Evolutionary conservation across 2,113 vertebrate species (phyloP).

Genomic region (Gavialis gangeticus): DNA sequence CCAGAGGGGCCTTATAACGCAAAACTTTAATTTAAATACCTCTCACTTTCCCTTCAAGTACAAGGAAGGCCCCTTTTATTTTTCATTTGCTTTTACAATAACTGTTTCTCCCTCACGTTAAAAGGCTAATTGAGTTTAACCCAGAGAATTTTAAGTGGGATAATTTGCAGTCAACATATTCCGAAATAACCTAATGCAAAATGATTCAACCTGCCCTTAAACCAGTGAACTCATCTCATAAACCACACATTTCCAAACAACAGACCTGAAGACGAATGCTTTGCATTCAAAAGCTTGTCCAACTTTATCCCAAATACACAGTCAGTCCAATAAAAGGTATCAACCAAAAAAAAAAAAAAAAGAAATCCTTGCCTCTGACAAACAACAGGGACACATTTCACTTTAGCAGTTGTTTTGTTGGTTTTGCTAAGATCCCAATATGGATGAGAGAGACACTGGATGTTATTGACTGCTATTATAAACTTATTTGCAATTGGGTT

Average conservation of each 20-base stretch:
- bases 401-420: neutral
- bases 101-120: neutral
- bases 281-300: too few species aligned
- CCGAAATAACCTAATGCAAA: neutral
- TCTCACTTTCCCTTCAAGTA: conserved; percentile 36
- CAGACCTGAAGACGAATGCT: too few species aligned
- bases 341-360: too few species aligned
- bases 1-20: conserved; percentile 57
- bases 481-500: neutral
- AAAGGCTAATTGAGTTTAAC: conserved; percentile 19
- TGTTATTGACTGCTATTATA: neutral
- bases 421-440: neutral
- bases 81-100: conserved; percentile 11
- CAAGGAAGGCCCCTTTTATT: neutral
- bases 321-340: too few species aligned
- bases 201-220: neutral
- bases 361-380: neutral
- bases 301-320: too few species aligned
- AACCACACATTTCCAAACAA: neutral
- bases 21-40: conserved; percentile 45
- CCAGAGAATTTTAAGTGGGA: neutral
- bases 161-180: neutral
- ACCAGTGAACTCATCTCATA: neutral
- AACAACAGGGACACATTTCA: neutral
- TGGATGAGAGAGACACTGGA: neutral